Evolutionary conservation across 2,113 vertebrate species (phyloP), one percentile per base, ranked within the genome.

Genomic region (Psilopsiagon aurifrons): DNA sequence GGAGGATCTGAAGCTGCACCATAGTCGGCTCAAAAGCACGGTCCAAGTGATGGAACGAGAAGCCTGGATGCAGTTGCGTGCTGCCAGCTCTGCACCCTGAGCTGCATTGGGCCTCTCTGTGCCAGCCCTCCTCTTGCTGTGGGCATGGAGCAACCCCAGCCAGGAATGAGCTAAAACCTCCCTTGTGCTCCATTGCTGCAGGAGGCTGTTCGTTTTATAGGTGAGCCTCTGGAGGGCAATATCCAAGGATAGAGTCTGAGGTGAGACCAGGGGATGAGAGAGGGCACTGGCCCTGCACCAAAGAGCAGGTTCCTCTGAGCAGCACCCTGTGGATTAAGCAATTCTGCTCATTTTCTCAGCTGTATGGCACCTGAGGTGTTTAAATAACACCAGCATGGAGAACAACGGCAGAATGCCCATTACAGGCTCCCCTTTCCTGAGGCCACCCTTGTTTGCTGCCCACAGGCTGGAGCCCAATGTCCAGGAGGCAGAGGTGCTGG

Each of bases 41-140:
- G 15, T 10, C 11, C 0, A 0, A 0, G 11, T 3, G 52, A 37
- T n/a, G 0, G 8, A 9, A 17, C 2, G 37, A 19, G 63, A 76
- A 41, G 62, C 13, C 0, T 6, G 11, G 41, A 8, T 62, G 44
- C 4, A 64, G 71, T 43, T 31, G 37, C 57, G 27, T 7, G 3
- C n/a, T 62, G 29, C 74, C 64, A 47, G 23, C 46, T 35, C n/a
- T 35, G 33, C 57, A 35, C 33, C 57, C 57, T 24, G 33, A 35
- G n/a, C 22, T 7, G n/a, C 22, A 59, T 7, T 37, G 76, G 55
- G 60, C 39, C 5, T 13, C 44, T 2, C 3, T 15, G 27, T 43
- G 54, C 25, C 85, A 73, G 16, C 68, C 51, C 49, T 64, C 0
- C 0, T 29, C 43, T 51, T 0, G 0, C 19, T 3, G 19, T 1